These are phyloP conservation scores for Enteromius viviparus DNA, from an alignment of 2,797 vertebrate genomes.

Conservation along the genomic window DNA sequence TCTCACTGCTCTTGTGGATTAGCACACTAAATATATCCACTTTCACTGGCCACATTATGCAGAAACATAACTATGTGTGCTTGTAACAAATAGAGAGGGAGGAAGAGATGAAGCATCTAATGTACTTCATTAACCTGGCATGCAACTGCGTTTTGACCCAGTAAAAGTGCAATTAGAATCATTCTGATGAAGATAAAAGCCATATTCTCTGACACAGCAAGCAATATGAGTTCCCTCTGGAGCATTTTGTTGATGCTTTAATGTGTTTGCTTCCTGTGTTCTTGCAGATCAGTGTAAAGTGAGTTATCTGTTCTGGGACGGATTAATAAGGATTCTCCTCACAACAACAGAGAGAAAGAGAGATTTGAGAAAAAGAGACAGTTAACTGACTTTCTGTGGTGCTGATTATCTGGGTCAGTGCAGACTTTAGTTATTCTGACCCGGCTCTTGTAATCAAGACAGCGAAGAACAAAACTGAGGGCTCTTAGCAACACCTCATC, in stretches of 20 bases:
- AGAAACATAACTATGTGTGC: not conserved
- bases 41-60: conserved; percentile 3
- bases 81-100: not conserved
- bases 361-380: conserved; percentile 43
- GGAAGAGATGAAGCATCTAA: not conserved
- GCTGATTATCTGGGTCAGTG: conserved; percentile 45
- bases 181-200: conserved; percentile 9
- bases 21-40: conserved; percentile 61
- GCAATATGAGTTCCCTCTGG: not conserved
- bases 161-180: conserved; percentile 2
- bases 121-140: not conserved
- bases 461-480: not conserved
- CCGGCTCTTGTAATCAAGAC: conserved; percentile 34
- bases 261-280: conserved; percentile 13
- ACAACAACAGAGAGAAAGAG: conserved; percentile 45
- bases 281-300: conserved; percentile 8
- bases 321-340: conserved; percentile 24
- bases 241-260: conserved; percentile 21
- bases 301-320: conserved; percentile 10
- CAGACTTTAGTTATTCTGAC: conserved; percentile 22
- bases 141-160: conserved; percentile 9
- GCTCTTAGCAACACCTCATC: conserved; percentile 8
- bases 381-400: conserved; percentile 23
- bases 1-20: conserved; percentile 54
- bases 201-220: not conserved